These are phyloP conservation scores for Netelia fuscicornis DNA, from an alignment of 2,888 invertebrate species.

Conservation along the genomic window DNA sequence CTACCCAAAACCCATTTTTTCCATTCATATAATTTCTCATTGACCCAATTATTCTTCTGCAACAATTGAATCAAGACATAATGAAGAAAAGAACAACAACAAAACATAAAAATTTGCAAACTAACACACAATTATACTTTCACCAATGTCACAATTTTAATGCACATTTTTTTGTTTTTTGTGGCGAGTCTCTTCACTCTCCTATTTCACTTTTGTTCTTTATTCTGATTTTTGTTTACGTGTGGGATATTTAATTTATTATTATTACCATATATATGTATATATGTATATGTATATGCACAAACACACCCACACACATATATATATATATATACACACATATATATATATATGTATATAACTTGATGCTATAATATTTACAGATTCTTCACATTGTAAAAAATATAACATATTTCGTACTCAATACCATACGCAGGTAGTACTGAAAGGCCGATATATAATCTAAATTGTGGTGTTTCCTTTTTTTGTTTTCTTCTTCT, in stretches of 20 bases:
- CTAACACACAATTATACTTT: constrained; percentile 47
- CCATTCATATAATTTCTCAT: too few relatives aligned
- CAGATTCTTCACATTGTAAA: constrained; percentile 84
- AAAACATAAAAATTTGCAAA: constrained; percentile 50
- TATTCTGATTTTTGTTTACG: constrained; percentile 73
- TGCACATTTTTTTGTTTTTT: constrained; percentile 78
- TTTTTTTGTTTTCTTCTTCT: constrained; percentile 48
- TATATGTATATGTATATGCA: constrained; percentile 67
- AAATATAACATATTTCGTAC: constrained; percentile 85
- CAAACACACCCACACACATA: background rate
- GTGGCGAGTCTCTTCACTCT: constrained; percentile 74
- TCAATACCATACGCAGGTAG: constrained; percentile 84
- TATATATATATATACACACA: constrained; percentile 73
- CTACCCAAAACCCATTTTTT: too few relatives aligned
- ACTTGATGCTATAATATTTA: constrained; percentile 84
- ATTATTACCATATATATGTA: constrained; percentile 69
- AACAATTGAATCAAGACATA: constrained; percentile 34
- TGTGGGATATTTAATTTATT: constrained; percentile 74
- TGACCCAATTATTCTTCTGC: constrained; percentile 37
- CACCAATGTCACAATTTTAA: constrained; percentile 69
- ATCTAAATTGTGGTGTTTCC: constrained; percentile 82
- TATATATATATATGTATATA: constrained; percentile 76
- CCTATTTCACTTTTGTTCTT: constrained; percentile 75
- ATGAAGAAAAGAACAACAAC: constrained; percentile 47
- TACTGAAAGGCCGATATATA: constrained; percentile 84